Evolutionary conservation across 2,797 vertebrate species (phyloP).

Genomic region (Amniataba percoides): DNA sequence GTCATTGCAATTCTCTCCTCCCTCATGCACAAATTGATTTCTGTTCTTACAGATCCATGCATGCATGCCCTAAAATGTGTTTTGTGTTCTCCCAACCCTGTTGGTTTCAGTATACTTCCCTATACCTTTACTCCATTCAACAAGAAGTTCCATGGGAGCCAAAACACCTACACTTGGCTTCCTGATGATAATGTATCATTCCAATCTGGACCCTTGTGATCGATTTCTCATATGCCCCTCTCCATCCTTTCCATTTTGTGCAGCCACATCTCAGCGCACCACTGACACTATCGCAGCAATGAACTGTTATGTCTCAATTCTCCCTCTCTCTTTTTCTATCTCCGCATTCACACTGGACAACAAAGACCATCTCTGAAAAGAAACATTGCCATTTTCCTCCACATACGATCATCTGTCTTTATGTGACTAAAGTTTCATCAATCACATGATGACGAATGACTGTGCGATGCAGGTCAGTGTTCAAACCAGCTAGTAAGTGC

Average conservation of each 20-base stretch:
- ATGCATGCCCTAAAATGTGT: not conserved
- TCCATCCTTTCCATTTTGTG: conserved; percentile 55
- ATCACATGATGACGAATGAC: not conserved
- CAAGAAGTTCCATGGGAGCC: conserved; percentile 22
- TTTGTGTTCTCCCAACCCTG: not conserved
- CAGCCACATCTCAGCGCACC: conserved; percentile 40
- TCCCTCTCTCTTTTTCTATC: conserved; percentile 1
- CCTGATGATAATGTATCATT: conserved; percentile 70
- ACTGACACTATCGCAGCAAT: conserved; percentile 46
- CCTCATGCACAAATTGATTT: too few species aligned
- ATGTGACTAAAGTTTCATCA: too few species aligned
- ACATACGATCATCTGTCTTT: too few species aligned
- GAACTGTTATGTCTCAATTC: conserved; percentile 58
- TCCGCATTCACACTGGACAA: too few species aligned
- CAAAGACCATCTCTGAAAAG: too few species aligned
- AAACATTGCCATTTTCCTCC: too few species aligned
- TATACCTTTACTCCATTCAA: not conserved
- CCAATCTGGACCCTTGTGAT: conserved; percentile 59
- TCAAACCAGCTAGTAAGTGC: not conserved
- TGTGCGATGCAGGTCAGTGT: not conserved
- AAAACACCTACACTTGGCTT: conserved; percentile 62
- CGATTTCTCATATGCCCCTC: conserved; percentile 58
- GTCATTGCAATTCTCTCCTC: too few species aligned
- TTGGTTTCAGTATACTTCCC: not conserved
- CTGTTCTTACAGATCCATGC: not conserved